Base-by-base conservation (phyloP, 2,797 vertebrate species). In the Acrossocheilus wenchowensis region DNA sequence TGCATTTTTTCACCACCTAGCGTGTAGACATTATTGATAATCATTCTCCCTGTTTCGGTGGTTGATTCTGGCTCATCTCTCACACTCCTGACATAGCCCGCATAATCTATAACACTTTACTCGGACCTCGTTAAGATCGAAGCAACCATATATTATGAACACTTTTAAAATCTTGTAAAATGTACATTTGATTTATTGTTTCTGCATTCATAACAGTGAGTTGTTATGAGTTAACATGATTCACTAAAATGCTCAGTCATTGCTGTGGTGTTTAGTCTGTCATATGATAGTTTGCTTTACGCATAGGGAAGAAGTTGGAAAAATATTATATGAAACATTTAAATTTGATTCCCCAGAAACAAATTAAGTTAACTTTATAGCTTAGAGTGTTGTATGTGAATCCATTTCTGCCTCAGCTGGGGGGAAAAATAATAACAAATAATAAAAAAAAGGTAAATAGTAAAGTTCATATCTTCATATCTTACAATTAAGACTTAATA, bases 1-100 rank as follows among this genome's bases (percentile, higher is more conserved):
- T 80, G 60, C 54, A 34, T 48, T 68, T 81, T 62, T 34, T 68
- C 17, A 81, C 17, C 62, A 81, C 43, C 43, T 68, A 62, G 8
- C 4, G 1, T 62, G 77, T 43, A 62, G 54, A 19, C 0, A 7
- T 41, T 79, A 79, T 66, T 48, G 43, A 64, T 66, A 50, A 66
- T 64, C 41, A 81, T 62, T 79, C 7, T 75, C 10, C 4, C 14
- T 34, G 30, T 78, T 60, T 41, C n/a, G 36, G 74, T 21, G 19
- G 48, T 52, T 81, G n/a, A 66, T 81, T 48, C 15, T 45, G 39
- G 62, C 39, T 68, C 60, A 30, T 77, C 48, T 52, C 7, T 52
- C 73, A 52, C 14, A 36, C 17, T 34, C 45, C 73, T 52, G 10
- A 45, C 10, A 1, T 73, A 73, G n/a, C 23, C 12, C 41, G 26